These are phyloP conservation scores for Leistus spinibarbis DNA, from an alignment of 2,888 invertebrate species.

Conservation along the genomic window DNA sequence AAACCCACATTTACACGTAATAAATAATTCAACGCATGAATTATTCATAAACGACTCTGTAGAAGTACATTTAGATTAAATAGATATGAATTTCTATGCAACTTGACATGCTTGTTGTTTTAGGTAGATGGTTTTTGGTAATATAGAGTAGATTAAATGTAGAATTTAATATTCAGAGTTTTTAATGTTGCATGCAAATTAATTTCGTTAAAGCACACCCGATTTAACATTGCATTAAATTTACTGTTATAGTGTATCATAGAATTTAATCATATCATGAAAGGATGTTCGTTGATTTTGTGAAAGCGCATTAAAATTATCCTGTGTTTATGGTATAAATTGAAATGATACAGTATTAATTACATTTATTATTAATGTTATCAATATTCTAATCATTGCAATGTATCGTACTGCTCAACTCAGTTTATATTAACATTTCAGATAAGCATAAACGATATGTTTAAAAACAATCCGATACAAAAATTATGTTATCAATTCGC, in stretches of 20 bases:
- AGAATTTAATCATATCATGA: background rate
- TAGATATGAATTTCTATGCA: background rate
- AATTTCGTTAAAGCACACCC: background rate
- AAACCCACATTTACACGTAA: no score
- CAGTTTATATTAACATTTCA: no score
- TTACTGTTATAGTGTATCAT: background rate
- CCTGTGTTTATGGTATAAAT: background rate
- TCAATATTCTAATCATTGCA: no score
- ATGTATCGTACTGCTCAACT: no score
- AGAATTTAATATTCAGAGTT: background rate
- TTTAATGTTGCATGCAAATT: background rate
- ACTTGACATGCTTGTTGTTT: background rate
- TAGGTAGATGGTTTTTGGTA: background rate
- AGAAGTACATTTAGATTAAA: background rate
- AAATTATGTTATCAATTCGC: no score
- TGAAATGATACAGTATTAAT: no score
- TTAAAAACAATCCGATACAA: no score
- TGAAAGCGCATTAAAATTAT: background rate
- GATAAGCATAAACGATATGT: no score
- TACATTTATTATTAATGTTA: no score
- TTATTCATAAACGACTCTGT: background rate
- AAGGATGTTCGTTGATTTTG: background rate
- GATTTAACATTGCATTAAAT: background rate
- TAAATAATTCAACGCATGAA: background rate
- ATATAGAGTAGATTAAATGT: background rate